Percentiles rank a stretch among this genome's conserved stretches.
Conservation (phyloP, 2,113 vertebrate species). For the Rostratula benghalensis region DNA sequence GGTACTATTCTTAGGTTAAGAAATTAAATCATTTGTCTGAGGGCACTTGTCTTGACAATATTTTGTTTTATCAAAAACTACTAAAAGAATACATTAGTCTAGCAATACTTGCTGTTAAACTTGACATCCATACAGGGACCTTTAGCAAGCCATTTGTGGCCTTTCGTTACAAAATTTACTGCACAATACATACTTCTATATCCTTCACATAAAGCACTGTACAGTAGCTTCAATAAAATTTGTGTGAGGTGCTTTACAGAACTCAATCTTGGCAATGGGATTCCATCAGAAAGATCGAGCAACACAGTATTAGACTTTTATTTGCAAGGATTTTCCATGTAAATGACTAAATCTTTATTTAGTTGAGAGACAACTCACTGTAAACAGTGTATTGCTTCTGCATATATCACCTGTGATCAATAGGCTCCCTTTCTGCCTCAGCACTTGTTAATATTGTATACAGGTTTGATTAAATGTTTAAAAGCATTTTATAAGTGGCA, state of each 20-base stretch:
- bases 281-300: slow-evolving; percentile 1
- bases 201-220: slow-evolving; percentile 58
- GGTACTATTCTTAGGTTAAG: slow-evolving; percentile 16
- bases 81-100: slow-evolving; percentile 38
- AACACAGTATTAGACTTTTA: slow-evolving; percentile 24
- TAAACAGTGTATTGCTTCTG: slow-evolving; percentile 60
- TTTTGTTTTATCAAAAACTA: slow-evolving; percentile 59
- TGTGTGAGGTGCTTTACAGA: slow-evolving; percentile 45
- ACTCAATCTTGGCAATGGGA: neutral
- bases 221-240: slow-evolving; percentile 66
- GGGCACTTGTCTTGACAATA: slow-evolving; percentile 29
- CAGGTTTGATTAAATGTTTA: slow-evolving; percentile 21
- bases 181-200: slow-evolving; percentile 58
- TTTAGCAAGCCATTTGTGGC: slow-evolving; percentile 60
- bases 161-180: slow-evolving; percentile 67
- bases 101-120: slow-evolving; percentile 55
- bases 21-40: slow-evolving; percentile 18
- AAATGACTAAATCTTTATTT: slow-evolving; percentile 58
- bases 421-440: slow-evolving; percentile 38
- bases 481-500: slow-evolving; percentile 49
- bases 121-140: slow-evolving; percentile 29
- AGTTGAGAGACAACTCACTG: slow-evolving; percentile 33
- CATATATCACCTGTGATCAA: slow-evolving; percentile 63
- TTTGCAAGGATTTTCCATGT: slow-evolving; percentile 52
- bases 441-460: slow-evolving; percentile 37